Evolutionary conservation across 2,888 invertebrate genomes (phyloP), one percentile per base, ranked within the genome.

Genomic region (Danaus chrysippus): DNA sequence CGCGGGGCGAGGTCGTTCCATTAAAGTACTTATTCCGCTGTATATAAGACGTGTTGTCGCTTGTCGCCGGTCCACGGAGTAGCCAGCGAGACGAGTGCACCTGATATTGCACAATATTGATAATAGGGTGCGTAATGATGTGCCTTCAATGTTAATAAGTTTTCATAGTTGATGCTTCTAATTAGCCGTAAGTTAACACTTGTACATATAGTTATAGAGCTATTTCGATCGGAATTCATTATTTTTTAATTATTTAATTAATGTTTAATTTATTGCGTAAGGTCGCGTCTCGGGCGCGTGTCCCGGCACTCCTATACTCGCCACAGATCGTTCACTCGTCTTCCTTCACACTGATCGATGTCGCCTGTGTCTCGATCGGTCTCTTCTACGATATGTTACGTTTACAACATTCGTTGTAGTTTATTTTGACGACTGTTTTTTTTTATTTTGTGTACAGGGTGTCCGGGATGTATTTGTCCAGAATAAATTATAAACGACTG

Each of bases 91-190:
- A 68, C 76, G 77, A 78, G 81, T 83, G 84, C 82, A 78, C 84
- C 82, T 77, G 75, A 75, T 77, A 79, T 75, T 80, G 83, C 81
- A 81, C 79, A 72, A 76, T 77, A 77, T 77, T 78, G 81, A 78
- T 84, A 86, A 85, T 81, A 83, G 87, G 91, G 91, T 90, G 91
- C 90, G 91, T 83, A 89, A 91, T 79, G 75, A 89, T 91, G 91
- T 91, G 91, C 91, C 91, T 91, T 91, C 86, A 87, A 88, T 89
- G 89, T 88, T 87, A 82, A 89, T 87, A 87, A 83, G 78, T 76
- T 77, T 87, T 85, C 84, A 89, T 90, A 89, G 88, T 89, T 90
- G 86, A 90, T 87, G 90, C 90, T 91, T 91, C 85, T 87, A 87
- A 83, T 77, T 87, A 87, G 83, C 70, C 71, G 74, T 88, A 90